Percentiles rank a stretch among this genome's conserved stretches.
These are phyloP conservation scores for Enteromius radiatus DNA, from an alignment of 2,797 vertebrate genomes.

Conservation along the genomic window DNA sequence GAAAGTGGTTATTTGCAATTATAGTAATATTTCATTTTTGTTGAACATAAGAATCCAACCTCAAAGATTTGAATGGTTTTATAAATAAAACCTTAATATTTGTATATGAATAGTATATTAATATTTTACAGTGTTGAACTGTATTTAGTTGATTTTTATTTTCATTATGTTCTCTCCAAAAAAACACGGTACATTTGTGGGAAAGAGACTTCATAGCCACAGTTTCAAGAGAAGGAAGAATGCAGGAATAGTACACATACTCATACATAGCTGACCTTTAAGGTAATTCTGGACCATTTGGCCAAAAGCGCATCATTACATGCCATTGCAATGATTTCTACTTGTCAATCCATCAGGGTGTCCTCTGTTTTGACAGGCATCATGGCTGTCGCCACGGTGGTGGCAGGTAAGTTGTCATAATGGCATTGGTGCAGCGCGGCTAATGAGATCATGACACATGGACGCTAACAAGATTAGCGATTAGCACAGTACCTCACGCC, in stretches of 20 bases:
- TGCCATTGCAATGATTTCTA: conserved; percentile 2
- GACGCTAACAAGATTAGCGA: conserved; percentile 54
- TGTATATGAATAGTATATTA: background rate
- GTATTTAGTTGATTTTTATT: background rate
- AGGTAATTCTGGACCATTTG: conserved; percentile 50
- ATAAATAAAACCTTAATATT: background rate
- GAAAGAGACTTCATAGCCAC: background rate
- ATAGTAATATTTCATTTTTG: background rate
- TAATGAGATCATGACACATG: conserved; percentile 58
- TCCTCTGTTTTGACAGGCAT: conserved; percentile 47
- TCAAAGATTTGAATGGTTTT: background rate
- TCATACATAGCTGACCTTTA: conserved; percentile 41
- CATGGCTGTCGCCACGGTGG: conserved; percentile 24
- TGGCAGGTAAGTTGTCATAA: conserved; percentile 49
- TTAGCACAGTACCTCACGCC: conserved; percentile 44
- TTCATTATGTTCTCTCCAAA: background rate
- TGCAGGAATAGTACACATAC: background rate
- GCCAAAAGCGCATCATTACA: conserved; percentile 34
- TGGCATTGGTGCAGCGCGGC: conserved; percentile 34
- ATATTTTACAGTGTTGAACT: background rate
- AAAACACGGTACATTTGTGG: background rate
- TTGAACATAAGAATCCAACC: background rate
- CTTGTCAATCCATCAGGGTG: conserved; percentile 36
- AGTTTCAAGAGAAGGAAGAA: background rate
- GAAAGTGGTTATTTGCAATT: background rate